Evolutionary conservation across 2,113 vertebrate genomes (phyloP), one percentile per base, ranked within the genome.

Genomic region (Neodontobutis hainanensis): DNA sequence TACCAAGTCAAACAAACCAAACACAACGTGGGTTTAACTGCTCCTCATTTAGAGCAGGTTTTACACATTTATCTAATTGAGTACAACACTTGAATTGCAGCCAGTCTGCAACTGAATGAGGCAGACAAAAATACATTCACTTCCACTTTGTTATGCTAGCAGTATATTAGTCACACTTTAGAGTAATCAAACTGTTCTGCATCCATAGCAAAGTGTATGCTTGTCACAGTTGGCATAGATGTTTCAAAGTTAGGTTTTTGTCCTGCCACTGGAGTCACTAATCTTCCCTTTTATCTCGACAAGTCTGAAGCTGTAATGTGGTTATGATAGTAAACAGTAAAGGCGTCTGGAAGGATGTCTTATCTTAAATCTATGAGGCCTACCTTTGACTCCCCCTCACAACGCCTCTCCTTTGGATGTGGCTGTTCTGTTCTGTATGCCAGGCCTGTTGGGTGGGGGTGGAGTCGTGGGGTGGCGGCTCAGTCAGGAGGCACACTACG

Each of bases 271-370:
- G 80, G 81, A 77, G 68, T 77, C 63, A 36, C 75, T 88, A 86
- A 89, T 91, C 88, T 88, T 53, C 70, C 77, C 83, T 87, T 87
- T 91, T 82, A 91, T 88, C 88, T 83, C 77, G 57, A 84, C 88
- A 89, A 85, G 88, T 89, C 88, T 88, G 82, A 87, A 80, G 85
- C 82, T 78, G 89, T 88, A 88, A 71, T 85, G 85, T 85, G 89
- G 89, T 88, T 89, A 58, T 83, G 85, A 89, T 86, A 85, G 87
- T 89, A 85, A 89, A 91, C 86, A 89, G 82, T 75, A 66, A 82
- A 88, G 85, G 83, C 82, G 80, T 88, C 89, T 85, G 85, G 79
- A 85, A 80, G 85, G 82, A 89, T 61, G 81, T 77, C 77, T 87
- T 91, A 91, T 91, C 89, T 88, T 45, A 73, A 81, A 87, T 86